Evolutionary conservation across 2,113 vertebrate species (phyloP).

Genomic region (Pedionomus torquatus): DNA sequence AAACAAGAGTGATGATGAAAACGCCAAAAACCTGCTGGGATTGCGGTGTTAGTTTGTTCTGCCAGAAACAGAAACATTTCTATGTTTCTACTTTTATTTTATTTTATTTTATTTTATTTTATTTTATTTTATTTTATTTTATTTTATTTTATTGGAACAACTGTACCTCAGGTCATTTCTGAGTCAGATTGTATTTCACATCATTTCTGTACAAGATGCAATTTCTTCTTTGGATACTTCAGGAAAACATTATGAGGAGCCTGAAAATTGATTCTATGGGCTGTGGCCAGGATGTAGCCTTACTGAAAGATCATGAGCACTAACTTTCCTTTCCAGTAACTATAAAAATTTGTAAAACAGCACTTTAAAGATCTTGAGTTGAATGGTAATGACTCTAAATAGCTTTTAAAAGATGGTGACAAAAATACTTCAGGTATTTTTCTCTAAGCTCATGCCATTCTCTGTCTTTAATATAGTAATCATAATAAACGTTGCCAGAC

Average conservation of each 20-base stretch:
- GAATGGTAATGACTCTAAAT: background rate
- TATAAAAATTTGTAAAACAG: background rate
- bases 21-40: background rate
- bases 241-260: background rate
- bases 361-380: slow-evolving; percentile 1
- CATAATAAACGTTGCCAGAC: background rate
- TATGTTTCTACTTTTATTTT: background rate
- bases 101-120: background rate
- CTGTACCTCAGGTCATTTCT: background rate
- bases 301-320: background rate
- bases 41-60: background rate
- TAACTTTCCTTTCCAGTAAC: background rate
- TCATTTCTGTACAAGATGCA: background rate
- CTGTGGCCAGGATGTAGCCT: background rate
- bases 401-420: background rate
- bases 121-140: background rate
- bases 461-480: background rate
- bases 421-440: background rate
- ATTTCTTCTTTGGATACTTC: background rate
- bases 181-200: background rate
- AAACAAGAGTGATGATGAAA: background rate
- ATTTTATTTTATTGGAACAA: background rate
- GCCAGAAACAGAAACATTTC: background rate
- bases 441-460: background rate
- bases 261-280: background rate